Conservation (phyloP, 2,888 invertebrate species). For the Ophraella communa region DNA sequence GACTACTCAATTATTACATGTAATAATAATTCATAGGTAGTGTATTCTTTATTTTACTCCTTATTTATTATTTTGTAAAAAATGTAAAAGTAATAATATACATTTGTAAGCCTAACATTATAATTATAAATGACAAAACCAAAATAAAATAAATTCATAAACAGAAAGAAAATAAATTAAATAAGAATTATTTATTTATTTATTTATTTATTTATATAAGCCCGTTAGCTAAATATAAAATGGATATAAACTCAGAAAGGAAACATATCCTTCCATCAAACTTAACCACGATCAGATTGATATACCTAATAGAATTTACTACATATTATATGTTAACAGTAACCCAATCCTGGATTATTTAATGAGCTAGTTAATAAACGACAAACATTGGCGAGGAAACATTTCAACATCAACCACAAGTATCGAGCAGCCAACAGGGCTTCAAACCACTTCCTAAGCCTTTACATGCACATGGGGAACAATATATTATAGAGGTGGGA, state of each 20-base stretch:
- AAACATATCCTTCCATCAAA: constrained; percentile 39
- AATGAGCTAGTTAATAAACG: constrained; percentile 54
- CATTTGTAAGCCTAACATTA: too few relatives aligned
- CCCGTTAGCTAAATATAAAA: too few relatives aligned
- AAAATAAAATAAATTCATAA: too few relatives aligned
- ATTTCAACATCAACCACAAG: constrained; percentile 51
- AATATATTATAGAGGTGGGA: constrained; percentile 10
- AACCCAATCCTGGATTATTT: constrained; percentile 51
- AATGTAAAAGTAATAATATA: too few relatives aligned
- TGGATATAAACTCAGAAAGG: constrained; percentile 17
- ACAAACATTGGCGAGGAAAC: constrained; percentile 54
- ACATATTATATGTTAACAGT: constrained; percentile 42
- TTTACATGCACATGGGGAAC: background rate
- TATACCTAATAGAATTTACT: constrained; percentile 46
- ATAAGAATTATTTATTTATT: too few relatives aligned
- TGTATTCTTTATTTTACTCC: too few relatives aligned
- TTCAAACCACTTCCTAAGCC: constrained; percentile 53
- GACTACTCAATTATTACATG: too few relatives aligned
- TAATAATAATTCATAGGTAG: too few relatives aligned
- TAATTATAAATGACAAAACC: too few relatives aligned
- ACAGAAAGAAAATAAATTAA: too few relatives aligned
- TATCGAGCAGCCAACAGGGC: constrained; percentile 49
- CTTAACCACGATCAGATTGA: background rate
- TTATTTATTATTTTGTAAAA: too few relatives aligned
- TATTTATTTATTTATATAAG: too few relatives aligned